phyloP scores from a whole-genome alignment of 2,113 vertebrate species.

The Spilogale gracilis region DNA sequence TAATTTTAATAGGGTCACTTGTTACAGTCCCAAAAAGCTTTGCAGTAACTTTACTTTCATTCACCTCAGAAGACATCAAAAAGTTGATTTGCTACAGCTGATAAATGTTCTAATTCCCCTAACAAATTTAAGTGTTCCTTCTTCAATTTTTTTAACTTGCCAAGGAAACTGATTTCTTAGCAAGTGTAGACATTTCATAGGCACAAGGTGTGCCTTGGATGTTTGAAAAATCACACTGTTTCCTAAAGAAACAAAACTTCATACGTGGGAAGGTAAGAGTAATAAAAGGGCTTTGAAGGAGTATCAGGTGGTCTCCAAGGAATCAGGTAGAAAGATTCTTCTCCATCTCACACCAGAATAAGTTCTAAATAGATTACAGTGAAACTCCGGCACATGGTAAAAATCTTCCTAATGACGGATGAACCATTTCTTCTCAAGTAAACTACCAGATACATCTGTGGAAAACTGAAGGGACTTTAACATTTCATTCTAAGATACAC shows the following conservation, averaged over 20 bases:
- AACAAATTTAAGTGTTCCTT: background rate
- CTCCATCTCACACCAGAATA: background rate
- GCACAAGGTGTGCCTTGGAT: background rate
- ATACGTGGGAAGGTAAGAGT: background rate
- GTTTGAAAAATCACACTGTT: background rate
- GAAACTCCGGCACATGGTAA: constrained; percentile 1
- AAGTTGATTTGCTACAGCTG: constrained; percentile 40
- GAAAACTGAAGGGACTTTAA: constrained; percentile 49
- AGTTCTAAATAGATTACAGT: background rate
- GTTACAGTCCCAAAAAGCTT: background rate
- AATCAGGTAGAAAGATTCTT: background rate
- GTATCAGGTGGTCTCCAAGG: background rate
- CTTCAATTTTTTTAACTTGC: constrained; percentile 13
- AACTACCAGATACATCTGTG: background rate
- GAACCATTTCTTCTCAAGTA: background rate
- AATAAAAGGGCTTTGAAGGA: background rate
- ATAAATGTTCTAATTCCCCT: background rate
- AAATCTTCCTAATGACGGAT: background rate
- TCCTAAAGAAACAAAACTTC: constrained; percentile 27
- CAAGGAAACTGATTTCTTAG: background rate
- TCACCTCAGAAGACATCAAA: background rate
- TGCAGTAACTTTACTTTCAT: background rate
- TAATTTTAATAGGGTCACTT: background rate
- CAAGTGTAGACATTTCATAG: constrained; percentile 47
- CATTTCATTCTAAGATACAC: background rate